Conservation (phyloP, 35 echinoderm and acorn worm species). For the Heliocidaris tuberculata region DNA sequence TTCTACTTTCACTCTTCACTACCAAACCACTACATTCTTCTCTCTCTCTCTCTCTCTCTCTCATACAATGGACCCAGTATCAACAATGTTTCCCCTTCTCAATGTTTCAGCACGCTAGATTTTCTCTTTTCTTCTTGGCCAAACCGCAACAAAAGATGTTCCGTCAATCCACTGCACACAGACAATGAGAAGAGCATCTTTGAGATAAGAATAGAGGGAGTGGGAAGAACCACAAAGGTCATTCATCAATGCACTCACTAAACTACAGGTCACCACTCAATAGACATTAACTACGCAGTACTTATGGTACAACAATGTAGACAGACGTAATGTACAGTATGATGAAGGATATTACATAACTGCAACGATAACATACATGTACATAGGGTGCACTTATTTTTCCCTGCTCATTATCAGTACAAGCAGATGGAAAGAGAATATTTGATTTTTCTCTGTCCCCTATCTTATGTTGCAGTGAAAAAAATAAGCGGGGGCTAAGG, state of each 20-base stretch:
- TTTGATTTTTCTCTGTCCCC: too few relatives aligned
- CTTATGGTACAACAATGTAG: background rate
- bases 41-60: background rate
- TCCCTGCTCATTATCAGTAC: background rate
- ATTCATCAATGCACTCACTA: background rate
- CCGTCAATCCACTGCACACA: background rate
- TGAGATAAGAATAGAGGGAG: slow-evolving; percentile 10
- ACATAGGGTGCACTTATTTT: background rate
- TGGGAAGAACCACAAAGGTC: background rate
- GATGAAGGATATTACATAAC: background rate
- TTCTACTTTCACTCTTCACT: background rate
- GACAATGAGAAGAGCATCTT: background rate
- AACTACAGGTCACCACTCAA: background rate
- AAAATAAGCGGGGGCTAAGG: too few relatives aligned
- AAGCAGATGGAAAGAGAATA: background rate
- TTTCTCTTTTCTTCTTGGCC: background rate
- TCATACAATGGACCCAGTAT: background rate
- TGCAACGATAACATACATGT: background rate
- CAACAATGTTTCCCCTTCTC: background rate
- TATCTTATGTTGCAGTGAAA: too few relatives aligned
- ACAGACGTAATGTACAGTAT: background rate
- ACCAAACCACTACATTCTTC: background rate
- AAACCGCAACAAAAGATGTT: background rate
- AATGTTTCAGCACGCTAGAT: background rate
- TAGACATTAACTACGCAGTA: background rate